Evolutionary conservation across 2,797 vertebrate genomes (phyloP).

Genomic region (Atherinosoma microstoma): DNA sequence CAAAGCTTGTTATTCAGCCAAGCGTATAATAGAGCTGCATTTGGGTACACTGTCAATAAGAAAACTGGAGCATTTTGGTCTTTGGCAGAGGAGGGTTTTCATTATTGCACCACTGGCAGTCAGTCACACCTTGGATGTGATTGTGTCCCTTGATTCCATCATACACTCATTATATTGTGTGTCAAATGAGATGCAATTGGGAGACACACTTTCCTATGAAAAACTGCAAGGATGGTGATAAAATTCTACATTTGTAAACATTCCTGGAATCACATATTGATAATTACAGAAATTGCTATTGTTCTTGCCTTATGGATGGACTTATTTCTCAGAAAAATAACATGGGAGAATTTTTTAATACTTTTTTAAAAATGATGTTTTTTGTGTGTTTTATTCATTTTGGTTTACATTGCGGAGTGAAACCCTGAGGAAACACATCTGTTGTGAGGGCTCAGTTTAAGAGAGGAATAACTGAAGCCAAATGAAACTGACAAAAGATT

Average conservation of each 20-base stretch:
- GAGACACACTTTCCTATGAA: not conserved
- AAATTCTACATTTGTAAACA: conserved; percentile 24
- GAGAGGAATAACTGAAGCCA: not conserved
- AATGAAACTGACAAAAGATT: conserved; percentile 26
- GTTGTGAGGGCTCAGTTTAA: not conserved
- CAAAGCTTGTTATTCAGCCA: conserved; percentile 51
- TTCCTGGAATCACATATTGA: not conserved
- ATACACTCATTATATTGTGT: conserved; percentile 21
- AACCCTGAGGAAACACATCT: conserved; percentile 4
- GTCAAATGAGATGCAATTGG: conserved; percentile 22
- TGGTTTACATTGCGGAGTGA: not conserved
- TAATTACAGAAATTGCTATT: not conserved
- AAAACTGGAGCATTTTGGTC: conserved; percentile 44
- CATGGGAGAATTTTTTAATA: not conserved
- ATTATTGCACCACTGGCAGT: conserved; percentile 41
- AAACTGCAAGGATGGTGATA: not conserved
- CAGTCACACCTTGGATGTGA: conserved; percentile 34
- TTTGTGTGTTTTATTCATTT: not conserved
- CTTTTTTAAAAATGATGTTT: not conserved
- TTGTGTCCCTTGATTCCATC: conserved; percentile 30
- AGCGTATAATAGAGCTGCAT: conserved; percentile 46
- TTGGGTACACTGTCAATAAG: conserved; percentile 36
- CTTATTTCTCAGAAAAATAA: conserved; percentile 4
- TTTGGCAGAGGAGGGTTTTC: conserved; percentile 40
- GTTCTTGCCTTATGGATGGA: too few relatives aligned